phyloP scores from a whole-genome alignment of 2,888 invertebrate genomes.

The Pyrrhopygopsis socrates region DNA sequence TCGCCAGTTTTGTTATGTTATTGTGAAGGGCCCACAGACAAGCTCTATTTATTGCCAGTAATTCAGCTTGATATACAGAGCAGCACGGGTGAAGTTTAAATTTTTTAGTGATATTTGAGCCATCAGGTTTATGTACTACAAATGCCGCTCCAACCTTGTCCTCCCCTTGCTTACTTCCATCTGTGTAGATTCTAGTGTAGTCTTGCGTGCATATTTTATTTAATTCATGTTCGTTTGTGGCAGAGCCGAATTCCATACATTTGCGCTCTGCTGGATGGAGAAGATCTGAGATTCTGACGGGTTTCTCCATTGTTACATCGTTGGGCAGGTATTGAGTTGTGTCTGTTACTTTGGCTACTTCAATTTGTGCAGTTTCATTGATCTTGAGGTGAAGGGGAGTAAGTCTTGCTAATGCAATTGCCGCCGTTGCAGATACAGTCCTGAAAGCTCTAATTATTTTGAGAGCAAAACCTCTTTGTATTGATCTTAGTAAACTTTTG shows the following conservation, averaged over 20 bases:
- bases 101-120: not conserved
- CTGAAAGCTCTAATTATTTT: conserved; percentile 7
- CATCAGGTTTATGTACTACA: not conserved
- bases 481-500: not conserved
- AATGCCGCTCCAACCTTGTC: conserved; percentile 21
- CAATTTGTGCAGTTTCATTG: not conserved
- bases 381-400: not conserved
- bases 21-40: not conserved
- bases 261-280: not conserved
- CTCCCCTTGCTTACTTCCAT: conserved; percentile 29
- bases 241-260: not conserved
- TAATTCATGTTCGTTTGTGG: too few relatives aligned
- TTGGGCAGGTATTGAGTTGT: not conserved
- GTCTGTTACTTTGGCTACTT: not conserved
- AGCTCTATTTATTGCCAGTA: not conserved
- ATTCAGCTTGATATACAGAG: conserved; percentile 33
- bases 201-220: too few relatives aligned
- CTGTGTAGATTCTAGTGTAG: conserved; percentile 20
- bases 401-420: not conserved
- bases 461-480: conserved; percentile 28
- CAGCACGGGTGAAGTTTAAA: conserved; percentile 31
- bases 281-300: not conserved
- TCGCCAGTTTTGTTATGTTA: not conserved
- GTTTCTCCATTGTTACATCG: not conserved
- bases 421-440: not conserved